Percentiles rank a stretch among this genome's conserved stretches.
Conservation (phyloP, 2,797 vertebrate species). For the Nasua narica region DNA sequence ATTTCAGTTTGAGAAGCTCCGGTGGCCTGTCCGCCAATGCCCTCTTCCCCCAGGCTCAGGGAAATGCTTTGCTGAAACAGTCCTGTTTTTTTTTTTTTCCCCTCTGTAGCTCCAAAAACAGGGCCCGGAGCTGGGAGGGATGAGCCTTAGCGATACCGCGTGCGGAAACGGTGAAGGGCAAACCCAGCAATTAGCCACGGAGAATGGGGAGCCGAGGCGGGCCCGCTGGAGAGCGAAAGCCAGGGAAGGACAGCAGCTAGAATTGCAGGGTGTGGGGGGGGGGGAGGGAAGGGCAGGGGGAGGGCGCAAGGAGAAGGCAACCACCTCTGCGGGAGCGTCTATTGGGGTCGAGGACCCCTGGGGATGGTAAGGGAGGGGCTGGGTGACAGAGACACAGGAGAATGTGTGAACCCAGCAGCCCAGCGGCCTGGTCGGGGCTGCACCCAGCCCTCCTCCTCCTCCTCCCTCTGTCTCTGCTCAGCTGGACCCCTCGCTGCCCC, state of each 20-base stretch:
- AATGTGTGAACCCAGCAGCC: background rate
- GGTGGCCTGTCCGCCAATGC: background rate
- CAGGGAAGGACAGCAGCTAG: too few relatives aligned
- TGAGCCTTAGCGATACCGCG: conserved; percentile 36
- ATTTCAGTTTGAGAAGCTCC: background rate
- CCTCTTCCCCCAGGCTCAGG: background rate
- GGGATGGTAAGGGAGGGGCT: background rate
- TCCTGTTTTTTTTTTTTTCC: background rate
- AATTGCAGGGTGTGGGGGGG: background rate
- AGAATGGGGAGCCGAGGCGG: conserved; percentile 36
- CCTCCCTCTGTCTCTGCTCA: background rate
- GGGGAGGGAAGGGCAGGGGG: conserved; percentile 20
- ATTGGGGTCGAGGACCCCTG: accelerated
- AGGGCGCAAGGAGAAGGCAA: conserved; percentile 32
- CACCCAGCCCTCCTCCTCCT: background rate
- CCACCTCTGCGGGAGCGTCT: conserved; percentile 1
- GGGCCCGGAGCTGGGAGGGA: conserved; percentile 61
- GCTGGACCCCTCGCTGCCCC: background rate
- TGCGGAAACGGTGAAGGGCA: conserved; percentile 57
- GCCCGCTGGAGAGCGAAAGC: conserved; percentile 47
- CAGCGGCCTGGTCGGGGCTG: background rate
- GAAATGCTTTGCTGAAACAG: background rate
- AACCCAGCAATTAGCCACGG: conserved; percentile 72
- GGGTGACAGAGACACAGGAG: background rate
- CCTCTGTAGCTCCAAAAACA: conserved; percentile 69